These are phyloP conservation scores for Stomorhina lunata DNA, from an alignment of 2,888 invertebrate species.

Conservation along the genomic window DNA sequence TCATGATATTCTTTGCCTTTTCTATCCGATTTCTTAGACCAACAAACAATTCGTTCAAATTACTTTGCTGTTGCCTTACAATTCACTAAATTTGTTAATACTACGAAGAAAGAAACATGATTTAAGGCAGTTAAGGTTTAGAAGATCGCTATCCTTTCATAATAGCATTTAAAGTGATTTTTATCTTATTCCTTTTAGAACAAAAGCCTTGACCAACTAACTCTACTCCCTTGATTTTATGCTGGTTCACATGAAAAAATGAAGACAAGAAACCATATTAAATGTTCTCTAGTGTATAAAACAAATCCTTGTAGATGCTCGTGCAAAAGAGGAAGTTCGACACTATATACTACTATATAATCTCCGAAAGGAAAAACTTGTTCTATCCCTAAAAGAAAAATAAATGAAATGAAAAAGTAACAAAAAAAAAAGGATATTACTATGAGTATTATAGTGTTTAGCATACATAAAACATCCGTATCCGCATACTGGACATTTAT, in stretches of 20 bases:
- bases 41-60: not conserved
- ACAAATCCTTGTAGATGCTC: not conserved
- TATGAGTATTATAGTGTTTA: conserved; percentile 33
- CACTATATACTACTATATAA: not conserved
- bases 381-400: no score
- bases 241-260: not conserved
- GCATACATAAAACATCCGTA: conserved; percentile 56
- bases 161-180: no score
- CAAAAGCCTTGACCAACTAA: not conserved
- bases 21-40: conserved; percentile 1
- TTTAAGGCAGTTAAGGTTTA: not conserved
- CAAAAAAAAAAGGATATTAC: not conserved
- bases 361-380: not conserved
- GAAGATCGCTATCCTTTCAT: no score
- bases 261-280: conserved; percentile 36
- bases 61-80: not conserved
- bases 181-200: no score
- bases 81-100: conserved; percentile 42
- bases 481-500: conserved; percentile 63
- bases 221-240: not conserved
- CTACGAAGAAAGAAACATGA: not conserved
- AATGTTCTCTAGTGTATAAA: conserved; percentile 36
- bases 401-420: conserved; percentile 16
- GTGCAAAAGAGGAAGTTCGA: conserved; percentile 13
- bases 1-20: not conserved